phyloP scores from a whole-genome alignment of 2,797 vertebrate species.

The Clarias platycephalus region DNA sequence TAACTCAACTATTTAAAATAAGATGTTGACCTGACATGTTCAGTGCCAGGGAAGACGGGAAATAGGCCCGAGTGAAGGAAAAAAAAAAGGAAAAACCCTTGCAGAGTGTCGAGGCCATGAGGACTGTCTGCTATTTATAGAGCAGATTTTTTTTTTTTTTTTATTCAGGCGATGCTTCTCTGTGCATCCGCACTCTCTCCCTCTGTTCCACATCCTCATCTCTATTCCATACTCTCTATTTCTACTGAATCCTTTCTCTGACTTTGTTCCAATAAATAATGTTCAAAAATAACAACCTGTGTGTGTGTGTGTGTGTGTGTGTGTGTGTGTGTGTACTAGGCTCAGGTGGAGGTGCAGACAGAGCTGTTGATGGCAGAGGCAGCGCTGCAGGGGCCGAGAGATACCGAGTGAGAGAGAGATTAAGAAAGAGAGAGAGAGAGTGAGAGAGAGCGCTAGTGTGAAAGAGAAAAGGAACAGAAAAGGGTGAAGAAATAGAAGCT shows the following conservation, averaged over 20 bases:
- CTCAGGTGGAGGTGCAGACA: slow-evolving; percentile 49
- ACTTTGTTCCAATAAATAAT: slow-evolving; percentile 57
- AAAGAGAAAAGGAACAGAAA: neutral
- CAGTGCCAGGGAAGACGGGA: neutral
- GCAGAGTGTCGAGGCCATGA: slow-evolving; percentile 66
- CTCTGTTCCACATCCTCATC: slow-evolving; percentile 31
- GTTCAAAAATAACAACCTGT: slow-evolving; percentile 57
- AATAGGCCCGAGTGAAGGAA: neutral
- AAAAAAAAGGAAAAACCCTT: slow-evolving; percentile 37
- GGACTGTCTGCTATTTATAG: slow-evolving; percentile 77
- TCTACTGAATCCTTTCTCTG: slow-evolving; percentile 37
- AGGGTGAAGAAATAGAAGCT: neutral
- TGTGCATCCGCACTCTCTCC: slow-evolving; percentile 64
- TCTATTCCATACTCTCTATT: slow-evolving; percentile 8
- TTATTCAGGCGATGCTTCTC: slow-evolving; percentile 73
- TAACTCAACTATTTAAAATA: slow-evolving; percentile 9
- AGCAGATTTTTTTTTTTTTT: slow-evolving; percentile 58
- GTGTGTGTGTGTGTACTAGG: slow-evolving; percentile 19
- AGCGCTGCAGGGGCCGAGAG: slow-evolving; percentile 27
- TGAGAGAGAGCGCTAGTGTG: neutral
- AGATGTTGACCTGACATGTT: neutral
- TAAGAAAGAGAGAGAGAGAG: neutral
- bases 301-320: slow-evolving; percentile 17
- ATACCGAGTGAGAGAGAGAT: neutral
- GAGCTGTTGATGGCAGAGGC: slow-evolving; percentile 38